Evolutionary conservation across 2,113 vertebrate species (phyloP), one percentile per base, ranked within the genome.

Genomic region (Phocoena phocoena): DNA sequence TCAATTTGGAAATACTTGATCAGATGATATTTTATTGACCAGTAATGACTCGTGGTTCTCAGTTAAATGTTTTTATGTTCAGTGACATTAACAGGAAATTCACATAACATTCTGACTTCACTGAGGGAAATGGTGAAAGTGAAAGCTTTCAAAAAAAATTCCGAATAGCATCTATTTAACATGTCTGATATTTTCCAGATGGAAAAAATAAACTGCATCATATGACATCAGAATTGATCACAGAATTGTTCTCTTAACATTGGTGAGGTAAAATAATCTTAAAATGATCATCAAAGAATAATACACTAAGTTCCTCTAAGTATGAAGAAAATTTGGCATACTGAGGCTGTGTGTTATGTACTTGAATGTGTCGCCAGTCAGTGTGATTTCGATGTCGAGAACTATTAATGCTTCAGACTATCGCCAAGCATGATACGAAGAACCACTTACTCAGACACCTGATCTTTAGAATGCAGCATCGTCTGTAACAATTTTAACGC

Each of bases 401-500:
- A 98, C 93, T 96, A 55, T 91, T 97, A 98, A 98, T 98, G 65
- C 85, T 98, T 70, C 97, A 98, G 73, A 95, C 90, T 98, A 97
- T 97, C 97, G 86, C 98, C 97, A 98, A 98, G 98, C 97, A 97
- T 97, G 97, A 98, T 98, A 95, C 97, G 98, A 98, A 98, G 98
- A 98, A 97, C 88, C 97, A 97, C 98, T 98, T 97, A 97, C 98
- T 98, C 98, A 98, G 98, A 97, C 98, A 99, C 98, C 98, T 98
- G 98, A 99, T 99, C 98, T 99, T 99, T 98, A 98, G 98, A 98
- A 99, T 98, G 98, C 98, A 81, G 98, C 99, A 98, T 99, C 98
- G 96, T 99, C 99, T 99, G 99, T 99, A 99, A 99, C 99, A 99
- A 99, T 99, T 99, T 99, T 99, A 99, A 99, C 99, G 98, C 99